Evolutionary conservation across 2,113 vertebrate species (phyloP), one percentile per base, ranked within the genome.

Genomic region (Psittacara wagleri): DNA sequence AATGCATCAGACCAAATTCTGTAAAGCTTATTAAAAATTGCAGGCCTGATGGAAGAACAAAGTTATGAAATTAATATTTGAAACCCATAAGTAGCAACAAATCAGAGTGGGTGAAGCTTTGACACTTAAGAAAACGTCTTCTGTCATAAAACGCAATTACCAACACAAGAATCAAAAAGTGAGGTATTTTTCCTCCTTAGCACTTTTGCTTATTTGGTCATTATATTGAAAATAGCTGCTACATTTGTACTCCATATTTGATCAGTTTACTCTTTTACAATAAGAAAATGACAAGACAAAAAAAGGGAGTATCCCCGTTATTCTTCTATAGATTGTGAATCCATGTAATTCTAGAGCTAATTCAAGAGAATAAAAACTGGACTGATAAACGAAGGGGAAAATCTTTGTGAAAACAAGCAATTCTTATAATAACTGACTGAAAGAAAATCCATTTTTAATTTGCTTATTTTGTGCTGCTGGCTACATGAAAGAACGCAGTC

Each of bases 371-470:
- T 88, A 88, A 93, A 86, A 92, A 64, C 5, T 27, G 24, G 33
- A 48, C 39, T 78, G 80, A 94, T 86, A 95, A 92, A 95, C 41
- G 54, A 84, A 83, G 28, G 15, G 31, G 59, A 88, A 84, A 55
- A 81, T 35, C 43, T 86, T 81, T 75, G 51, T 78, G 72, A 88
- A 96, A 90, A 81, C 64, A 94, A 95, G 48, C 57, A 85, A 82
- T 86, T 96, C 43, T 93, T 86, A 72, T 23, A 90, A 76, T 81
- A 81, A 90, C 55, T 78, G 83, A 75, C 20, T 35, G 85, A 92
- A 92, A 86, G 79, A 68, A 93, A 95, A 93, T 86, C 64, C 51
- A 75, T 93, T 8, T 81, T 91, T 83, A 72, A 93, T 92, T 93
- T 90, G 76, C 82, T 90, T 93, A 92, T 90, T 93, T 81, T 95